Percentiles rank a stretch among this genome's conserved stretches.
Evolutionary conservation across 53 echinoderm and acorn worm genomes (phyloP).

Genomic region (Antedon mediterranea): DNA sequence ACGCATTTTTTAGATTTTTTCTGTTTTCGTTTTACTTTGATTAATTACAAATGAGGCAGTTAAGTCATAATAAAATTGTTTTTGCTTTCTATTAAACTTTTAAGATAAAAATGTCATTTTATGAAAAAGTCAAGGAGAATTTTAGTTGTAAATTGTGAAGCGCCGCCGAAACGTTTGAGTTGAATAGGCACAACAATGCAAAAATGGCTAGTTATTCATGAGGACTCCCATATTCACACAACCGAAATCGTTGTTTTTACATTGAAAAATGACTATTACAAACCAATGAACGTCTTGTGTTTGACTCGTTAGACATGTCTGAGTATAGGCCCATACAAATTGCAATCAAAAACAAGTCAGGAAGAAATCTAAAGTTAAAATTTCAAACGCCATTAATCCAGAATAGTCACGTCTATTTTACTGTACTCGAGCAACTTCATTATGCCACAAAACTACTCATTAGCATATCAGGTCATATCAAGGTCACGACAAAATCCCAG

Average conservation of each 20-base stretch:
- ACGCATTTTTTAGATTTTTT: background rate
- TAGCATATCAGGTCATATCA: background rate
- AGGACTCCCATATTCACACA: background rate
- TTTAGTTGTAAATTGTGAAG: background rate
- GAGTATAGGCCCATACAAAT: background rate
- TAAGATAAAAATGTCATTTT: background rate
- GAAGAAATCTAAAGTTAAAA: background rate
- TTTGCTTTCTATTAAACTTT: background rate
- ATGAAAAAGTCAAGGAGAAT: background rate
- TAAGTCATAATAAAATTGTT: background rate
- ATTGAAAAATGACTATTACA: slow-evolving; percentile 13
- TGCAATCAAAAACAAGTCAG: slow-evolving; percentile 1
- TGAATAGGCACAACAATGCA: background rate
- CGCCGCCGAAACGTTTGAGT: background rate
- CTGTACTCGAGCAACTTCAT: background rate
- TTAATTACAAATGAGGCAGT: background rate
- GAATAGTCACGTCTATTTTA: background rate
- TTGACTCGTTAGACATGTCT: slow-evolving; percentile 13
- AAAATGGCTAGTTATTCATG: background rate
- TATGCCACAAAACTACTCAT: background rate
- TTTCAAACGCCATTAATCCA: background rate
- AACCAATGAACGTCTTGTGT: slow-evolving; percentile 16
- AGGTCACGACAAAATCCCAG: background rate
- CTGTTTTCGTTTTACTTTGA: background rate
- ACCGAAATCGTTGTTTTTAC: background rate